A percentile compares a stretch with the other conserved stretches of the same genome.
Conservation (phyloP, 2,888 invertebrate species). For the Melanostoma mellinum region DNA sequence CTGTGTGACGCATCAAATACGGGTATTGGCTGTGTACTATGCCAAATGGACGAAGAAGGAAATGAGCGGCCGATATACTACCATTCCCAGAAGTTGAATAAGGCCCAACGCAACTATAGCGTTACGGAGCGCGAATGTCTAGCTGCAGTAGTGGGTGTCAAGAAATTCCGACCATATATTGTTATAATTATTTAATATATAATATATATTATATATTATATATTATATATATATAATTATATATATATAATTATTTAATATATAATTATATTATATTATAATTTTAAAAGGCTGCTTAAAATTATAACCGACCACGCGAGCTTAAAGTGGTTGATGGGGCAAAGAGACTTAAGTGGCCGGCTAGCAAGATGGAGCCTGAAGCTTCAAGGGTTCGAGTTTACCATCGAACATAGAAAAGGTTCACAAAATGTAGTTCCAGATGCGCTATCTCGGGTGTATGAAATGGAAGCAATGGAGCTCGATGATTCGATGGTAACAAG, state of each 20-base stretch:
- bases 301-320: conserved; percentile 11
- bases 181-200: too few species aligned
- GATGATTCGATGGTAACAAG: too few species aligned
- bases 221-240: too few species aligned
- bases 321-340: conserved; percentile 3
- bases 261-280: too few species aligned
- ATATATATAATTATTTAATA: too few species aligned
- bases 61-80: conserved; percentile 1
- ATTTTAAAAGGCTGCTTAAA: background rate
- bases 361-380: conserved; percentile 5
- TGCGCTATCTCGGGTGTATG: too few species aligned
- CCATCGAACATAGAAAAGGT: conserved; percentile 16
- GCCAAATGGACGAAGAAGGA: conserved; percentile 1
- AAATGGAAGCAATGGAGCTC: background rate
- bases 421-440: conserved; percentile 1
- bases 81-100: conserved; percentile 15
- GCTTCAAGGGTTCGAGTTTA: too few species aligned
- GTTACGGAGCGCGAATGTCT: conserved; percentile 27
- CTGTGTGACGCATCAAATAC: background rate
- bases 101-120: conserved; percentile 15
- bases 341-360: background rate
- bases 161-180: conserved; percentile 9
- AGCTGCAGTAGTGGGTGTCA: background rate
- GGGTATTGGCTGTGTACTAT: conserved; percentile 10
- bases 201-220: too few species aligned